Evolutionary conservation across 2,797 vertebrate genomes (phyloP).

Genomic region (Paguma larvata): DNA sequence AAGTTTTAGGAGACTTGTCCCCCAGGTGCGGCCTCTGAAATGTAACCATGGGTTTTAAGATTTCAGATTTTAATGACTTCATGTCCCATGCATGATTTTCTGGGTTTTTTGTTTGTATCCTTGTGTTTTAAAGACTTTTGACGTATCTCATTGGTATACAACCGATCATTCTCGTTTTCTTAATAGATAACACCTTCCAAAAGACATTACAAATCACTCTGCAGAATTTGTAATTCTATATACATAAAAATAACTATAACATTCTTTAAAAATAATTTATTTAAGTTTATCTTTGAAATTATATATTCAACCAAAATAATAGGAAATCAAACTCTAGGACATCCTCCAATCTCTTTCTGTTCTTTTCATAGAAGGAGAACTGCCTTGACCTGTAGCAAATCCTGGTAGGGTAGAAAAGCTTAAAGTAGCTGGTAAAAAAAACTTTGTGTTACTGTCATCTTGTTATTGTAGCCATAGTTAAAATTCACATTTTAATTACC

Average conservation of each 20-base stretch:
- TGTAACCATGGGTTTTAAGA: neutral
- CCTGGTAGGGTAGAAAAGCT: slow-evolving; percentile 59
- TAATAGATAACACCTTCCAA: neutral
- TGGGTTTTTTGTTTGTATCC: neutral
- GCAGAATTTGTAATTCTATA: neutral
- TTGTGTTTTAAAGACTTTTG: neutral
- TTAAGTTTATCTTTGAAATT: neutral
- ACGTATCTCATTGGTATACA: neutral
- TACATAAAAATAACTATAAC: neutral
- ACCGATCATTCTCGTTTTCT: neutral
- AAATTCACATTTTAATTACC: slow-evolving; percentile 77
- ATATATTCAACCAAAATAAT: neutral
- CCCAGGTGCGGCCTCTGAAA: neutral
- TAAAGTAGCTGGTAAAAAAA: neutral
- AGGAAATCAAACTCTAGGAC: neutral
- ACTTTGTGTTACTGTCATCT: neutral
- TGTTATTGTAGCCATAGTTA: slow-evolving; percentile 11
- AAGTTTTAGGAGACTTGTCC: neutral
- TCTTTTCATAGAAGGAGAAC: neutral
- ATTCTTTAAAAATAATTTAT: neutral
- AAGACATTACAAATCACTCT: neutral
- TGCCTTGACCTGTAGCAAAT: slow-evolving; percentile 42
- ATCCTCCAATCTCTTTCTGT: neutral
- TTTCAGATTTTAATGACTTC: neutral
- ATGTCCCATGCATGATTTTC: neutral